These are phyloP conservation scores for Macroglossus sobrinus DNA, from an alignment of 2,113 vertebrate genomes.

Conservation along the genomic window DNA sequence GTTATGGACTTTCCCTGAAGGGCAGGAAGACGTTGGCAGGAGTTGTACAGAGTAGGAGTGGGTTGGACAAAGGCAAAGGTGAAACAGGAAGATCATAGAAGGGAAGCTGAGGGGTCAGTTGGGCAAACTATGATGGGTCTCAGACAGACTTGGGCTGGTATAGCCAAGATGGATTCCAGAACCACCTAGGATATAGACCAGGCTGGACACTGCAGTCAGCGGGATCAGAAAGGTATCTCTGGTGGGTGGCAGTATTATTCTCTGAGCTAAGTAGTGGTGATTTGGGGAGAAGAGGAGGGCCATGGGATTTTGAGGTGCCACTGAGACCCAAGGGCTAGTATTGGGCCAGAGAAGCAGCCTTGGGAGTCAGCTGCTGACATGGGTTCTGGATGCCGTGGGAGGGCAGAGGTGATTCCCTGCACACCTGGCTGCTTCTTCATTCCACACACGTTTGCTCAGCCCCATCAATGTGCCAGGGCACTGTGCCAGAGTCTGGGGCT, in stretches of 20 bases:
- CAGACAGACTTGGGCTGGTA: not conserved
- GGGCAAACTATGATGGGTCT: not conserved
- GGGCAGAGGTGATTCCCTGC: not conserved
- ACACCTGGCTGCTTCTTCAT: not conserved
- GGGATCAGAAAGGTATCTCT: not conserved
- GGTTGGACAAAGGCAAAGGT: not conserved
- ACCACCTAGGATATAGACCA: not conserved
- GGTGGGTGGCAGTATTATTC: not conserved
- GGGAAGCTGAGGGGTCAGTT: not conserved
- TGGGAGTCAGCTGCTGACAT: accelerated
- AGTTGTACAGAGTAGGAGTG: not conserved
- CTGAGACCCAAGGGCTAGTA: not conserved
- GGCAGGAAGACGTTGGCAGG: not conserved
- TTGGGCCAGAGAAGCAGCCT: not conserved
- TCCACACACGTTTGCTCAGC: not conserved
- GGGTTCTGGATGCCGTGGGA: not conserved
- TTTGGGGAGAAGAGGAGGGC: not conserved
- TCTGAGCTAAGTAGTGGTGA: not conserved
- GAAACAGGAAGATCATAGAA: not conserved
- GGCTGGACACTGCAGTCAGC: not conserved
- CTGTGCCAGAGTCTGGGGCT: not conserved
- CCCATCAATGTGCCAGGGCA: accelerated
- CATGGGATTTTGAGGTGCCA: not conserved
- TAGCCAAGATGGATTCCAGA: not conserved
- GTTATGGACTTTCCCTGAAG: not conserved